Base-by-base conservation (phyloP, 1,140 invertebrate species). In the Polyergus mexicanus region DNA sequence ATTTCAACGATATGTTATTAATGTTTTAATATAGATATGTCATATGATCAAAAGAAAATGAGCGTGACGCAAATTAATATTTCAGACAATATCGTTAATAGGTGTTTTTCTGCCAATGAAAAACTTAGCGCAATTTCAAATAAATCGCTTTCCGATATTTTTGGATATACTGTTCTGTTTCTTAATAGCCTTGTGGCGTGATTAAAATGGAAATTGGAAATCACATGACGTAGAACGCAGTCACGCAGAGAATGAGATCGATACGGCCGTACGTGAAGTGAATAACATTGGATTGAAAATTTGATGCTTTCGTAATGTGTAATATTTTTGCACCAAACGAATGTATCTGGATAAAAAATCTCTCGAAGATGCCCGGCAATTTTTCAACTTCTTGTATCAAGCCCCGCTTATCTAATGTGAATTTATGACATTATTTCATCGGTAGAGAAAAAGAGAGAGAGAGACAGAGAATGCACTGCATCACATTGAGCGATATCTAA, bases 401-500 rank as follows among this genome's bases (percentile, higher is more conserved):
- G 38, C 19, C 11, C n/a, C 11, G 58, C n/a, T 41, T 51, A 19
- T 51, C 47, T 88, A 86, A 86, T 86, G 65, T 54, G 72, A 83
- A 89, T 89, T 89, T 86, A 89, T 89, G 58, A 58, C 51, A 74
- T 89, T 89, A 89, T 77, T 86, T 88, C 38, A 83, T 89, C 35
- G 65, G 2, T 2, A 51, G 78, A 19, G 68, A 44, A 60, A 72
- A 19, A 60, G 51, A 32, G 32, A 32, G 32, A 32, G 32, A 32
- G 32, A 74, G 11, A 19, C 8, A 28, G 32, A 28, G 47, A 56
- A 41, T 7, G 5, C 16, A 69, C 19, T 69, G 62, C 32, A 85
- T 85, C 38, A 51, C 47, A 88, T 78, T 51, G 72, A 28, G 66
- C 63, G 54, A 47, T 68, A 56, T 65, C 62, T 76, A 84, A 84